Conservation (phyloP, 1,140 invertebrate genomes). For the Monomorium pharaonis region DNA sequence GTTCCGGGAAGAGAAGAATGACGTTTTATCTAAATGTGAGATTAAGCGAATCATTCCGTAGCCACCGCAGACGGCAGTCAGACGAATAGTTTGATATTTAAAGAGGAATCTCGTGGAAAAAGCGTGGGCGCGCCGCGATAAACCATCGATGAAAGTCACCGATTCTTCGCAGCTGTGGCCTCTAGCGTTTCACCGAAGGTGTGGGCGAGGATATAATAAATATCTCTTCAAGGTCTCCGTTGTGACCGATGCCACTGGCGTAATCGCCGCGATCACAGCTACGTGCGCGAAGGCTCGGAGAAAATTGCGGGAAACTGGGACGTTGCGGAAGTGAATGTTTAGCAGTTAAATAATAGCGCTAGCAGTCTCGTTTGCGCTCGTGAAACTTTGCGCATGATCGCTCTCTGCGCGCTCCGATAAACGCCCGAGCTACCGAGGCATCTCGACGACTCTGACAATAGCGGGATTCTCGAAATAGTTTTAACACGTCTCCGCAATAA, state of each 20-base stretch:
- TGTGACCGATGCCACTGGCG: background rate
- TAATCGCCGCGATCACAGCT: background rate
- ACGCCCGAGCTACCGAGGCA: background rate
- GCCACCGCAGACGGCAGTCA: background rate
- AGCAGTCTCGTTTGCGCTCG: constrained; percentile 23
- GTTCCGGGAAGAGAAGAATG: background rate
- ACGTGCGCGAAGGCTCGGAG: background rate
- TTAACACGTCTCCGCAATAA: background rate
- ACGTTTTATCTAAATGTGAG: background rate
- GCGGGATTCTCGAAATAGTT: background rate
- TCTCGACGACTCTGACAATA: background rate
- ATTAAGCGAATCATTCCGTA: background rate
- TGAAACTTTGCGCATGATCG: constrained; percentile 24
- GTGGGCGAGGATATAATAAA: constrained; percentile 52
- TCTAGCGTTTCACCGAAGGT: constrained; percentile 61
- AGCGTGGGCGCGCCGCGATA: constrained; percentile 55
- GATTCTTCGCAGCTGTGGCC: constrained; percentile 56
- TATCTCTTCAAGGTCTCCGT: constrained; percentile 56
- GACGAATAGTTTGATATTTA: constrained; percentile 46
- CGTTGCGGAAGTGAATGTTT: constrained; percentile 42
- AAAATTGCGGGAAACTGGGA: constrained; percentile 35
- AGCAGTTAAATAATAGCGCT: constrained; percentile 41
- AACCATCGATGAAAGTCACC: constrained; percentile 64
- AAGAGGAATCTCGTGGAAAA: constrained; percentile 61
- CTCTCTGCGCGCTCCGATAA: constrained; percentile 45